Evolutionary conservation across 2,113 vertebrate genomes (phyloP).

Genomic region (Phalacrocorax pelagicus): DNA sequence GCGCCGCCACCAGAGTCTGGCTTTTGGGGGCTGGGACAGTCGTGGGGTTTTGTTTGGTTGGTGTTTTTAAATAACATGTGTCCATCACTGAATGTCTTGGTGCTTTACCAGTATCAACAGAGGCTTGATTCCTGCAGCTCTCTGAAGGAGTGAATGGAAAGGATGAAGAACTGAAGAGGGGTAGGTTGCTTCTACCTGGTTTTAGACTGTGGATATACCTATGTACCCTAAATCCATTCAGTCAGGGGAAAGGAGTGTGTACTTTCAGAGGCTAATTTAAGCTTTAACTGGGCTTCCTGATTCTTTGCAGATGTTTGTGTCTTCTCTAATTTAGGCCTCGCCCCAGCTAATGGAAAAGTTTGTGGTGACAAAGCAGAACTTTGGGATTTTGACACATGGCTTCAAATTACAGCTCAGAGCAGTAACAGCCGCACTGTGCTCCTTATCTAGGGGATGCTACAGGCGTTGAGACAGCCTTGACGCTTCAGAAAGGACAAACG

Average conservation of each 20-base stretch:
- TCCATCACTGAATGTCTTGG: background rate
- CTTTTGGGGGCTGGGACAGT: too few species aligned
- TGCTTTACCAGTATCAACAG: background rate
- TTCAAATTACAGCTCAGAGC: background rate
- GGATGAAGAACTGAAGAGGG: background rate
- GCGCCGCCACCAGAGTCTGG: background rate
- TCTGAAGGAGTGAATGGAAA: background rate
- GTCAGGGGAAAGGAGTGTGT: background rate
- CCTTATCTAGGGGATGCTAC: background rate
- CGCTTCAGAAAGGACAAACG: background rate
- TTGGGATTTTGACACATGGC: background rate
- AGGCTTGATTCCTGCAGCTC: background rate
- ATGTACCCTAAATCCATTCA: fast-evolving
- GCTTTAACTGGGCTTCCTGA: background rate
- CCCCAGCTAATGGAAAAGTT: background rate
- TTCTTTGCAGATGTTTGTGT: background rate
- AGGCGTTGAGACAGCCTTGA: fast-evolving
- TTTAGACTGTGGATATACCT: background rate
- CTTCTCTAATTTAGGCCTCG: background rate
- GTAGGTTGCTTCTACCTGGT: background rate
- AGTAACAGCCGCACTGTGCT: fast-evolving
- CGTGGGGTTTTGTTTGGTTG: background rate
- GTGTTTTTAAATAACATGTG: fast-evolving
- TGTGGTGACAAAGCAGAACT: background rate
- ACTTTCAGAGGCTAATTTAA: background rate